These are phyloP conservation scores for Eutolmus rufibarbis DNA, from an alignment of 2,888 invertebrate genomes.

Conservation along the genomic window DNA sequence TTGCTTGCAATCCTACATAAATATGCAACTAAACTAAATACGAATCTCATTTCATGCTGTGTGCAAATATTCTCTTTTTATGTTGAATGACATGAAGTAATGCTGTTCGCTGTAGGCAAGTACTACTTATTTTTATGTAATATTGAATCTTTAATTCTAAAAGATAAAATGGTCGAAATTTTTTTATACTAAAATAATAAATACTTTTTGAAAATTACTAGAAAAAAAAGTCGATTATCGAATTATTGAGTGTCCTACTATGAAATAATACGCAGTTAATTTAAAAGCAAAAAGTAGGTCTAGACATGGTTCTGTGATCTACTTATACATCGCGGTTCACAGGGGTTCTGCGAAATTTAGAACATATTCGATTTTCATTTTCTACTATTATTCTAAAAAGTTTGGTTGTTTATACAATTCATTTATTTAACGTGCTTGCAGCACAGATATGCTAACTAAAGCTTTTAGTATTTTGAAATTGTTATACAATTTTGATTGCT, in stretches of 20 bases:
- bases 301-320: not conserved
- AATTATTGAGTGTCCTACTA: too few relatives aligned
- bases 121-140: not conserved
- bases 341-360: not conserved
- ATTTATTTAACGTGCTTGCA: not conserved
- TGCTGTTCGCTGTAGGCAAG: not conserved
- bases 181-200: not conserved
- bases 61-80: not conserved
- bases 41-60: not conserved
- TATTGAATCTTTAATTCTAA: not conserved
- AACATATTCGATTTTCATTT: not conserved
- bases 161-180: not conserved
- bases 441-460: not conserved
- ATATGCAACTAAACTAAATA: not conserved
- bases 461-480: not conserved
- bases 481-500: not conserved
- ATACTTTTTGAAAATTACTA: too few relatives aligned
- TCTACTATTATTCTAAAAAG: not conserved
- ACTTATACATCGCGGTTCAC: not conserved
- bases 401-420: not conserved
- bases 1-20: not conserved
- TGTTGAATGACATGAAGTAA: not conserved
- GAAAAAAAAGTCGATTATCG: not conserved
- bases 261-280: not conserved
- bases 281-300: not conserved